These are phyloP conservation scores for Chloroceryle inda DNA, from an alignment of 2,797 vertebrate species.

Conservation along the genomic window DNA sequence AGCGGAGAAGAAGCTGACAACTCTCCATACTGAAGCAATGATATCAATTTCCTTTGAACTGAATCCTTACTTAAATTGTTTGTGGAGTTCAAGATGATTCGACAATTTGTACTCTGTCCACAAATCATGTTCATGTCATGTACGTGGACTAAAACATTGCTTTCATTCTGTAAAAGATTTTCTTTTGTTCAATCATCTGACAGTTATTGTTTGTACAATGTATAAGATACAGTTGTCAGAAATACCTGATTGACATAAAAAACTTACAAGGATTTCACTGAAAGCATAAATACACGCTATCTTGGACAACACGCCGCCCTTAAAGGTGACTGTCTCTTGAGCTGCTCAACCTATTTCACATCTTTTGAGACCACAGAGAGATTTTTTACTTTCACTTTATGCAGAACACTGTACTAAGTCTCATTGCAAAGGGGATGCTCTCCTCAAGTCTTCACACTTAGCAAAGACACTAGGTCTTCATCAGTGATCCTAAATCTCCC, in stretches of 20 bases:
- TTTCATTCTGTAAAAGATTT: neutral
- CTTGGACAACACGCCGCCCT: fast-evolving
- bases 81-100: neutral
- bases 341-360: neutral
- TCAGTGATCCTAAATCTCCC: neutral
- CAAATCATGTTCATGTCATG: neutral
- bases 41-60: neutral
- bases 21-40: neutral
- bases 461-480: neutral
- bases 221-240: neutral
- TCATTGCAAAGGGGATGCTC: neutral
- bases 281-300: neutral
- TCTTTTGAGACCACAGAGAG: neutral
- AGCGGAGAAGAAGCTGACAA: neutral
- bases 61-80: neutral
- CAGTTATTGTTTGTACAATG: neutral
- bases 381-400: neutral
- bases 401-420: neutral
- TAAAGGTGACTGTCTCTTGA: neutral
- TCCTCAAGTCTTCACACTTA: neutral
- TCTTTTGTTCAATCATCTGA: neutral
- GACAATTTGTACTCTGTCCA: neutral
- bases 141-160: neutral
- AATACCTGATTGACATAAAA: neutral
- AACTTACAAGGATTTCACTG: neutral